Percentiles rank a stretch among this genome's conserved stretches.
These are phyloP conservation scores for Drosophila kambysellisi DNA, from an alignment of 2,888 invertebrate species.

Conservation along the genomic window DNA sequence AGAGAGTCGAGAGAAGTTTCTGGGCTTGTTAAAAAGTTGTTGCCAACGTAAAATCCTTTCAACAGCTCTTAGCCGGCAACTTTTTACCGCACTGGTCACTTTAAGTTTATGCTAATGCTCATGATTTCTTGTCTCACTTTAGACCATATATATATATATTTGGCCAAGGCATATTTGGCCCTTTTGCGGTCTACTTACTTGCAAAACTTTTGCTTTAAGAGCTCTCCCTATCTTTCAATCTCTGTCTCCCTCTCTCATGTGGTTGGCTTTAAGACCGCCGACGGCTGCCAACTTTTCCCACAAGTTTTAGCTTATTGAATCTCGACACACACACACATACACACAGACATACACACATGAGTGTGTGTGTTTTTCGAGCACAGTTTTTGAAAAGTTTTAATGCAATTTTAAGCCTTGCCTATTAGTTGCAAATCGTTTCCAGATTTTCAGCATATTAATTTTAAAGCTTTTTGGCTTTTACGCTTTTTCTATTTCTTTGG, in stretches of 20 bases:
- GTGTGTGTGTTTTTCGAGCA: slow-evolving; percentile 30
- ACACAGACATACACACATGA: background rate
- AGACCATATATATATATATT: background rate
- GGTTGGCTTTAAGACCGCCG: slow-evolving; percentile 47
- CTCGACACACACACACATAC: slow-evolving; percentile 22
- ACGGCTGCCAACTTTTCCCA: slow-evolving; percentile 52
- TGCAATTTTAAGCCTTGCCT: slow-evolving; percentile 76
- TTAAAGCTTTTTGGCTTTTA: slow-evolving; percentile 33
- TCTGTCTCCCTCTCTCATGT: background rate
- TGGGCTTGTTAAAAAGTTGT: slow-evolving; percentile 52
- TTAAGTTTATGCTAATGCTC: slow-evolving; percentile 60
- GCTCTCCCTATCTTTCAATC: slow-evolving; percentile 2
- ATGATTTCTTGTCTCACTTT: slow-evolving; percentile 57
- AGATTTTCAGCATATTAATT: slow-evolving; percentile 76
- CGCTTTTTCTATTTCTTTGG: slow-evolving; percentile 3
- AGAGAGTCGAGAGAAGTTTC: slow-evolving; percentile 13
- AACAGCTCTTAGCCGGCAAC: slow-evolving; percentile 29
- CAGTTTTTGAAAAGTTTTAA: slow-evolving; percentile 67
- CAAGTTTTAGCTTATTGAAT: slow-evolving; percentile 74
- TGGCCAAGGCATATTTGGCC: slow-evolving; percentile 28
- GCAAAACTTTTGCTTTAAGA: slow-evolving; percentile 56
- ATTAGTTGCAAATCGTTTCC: slow-evolving; percentile 75
- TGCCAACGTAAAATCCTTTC: slow-evolving; percentile 37
- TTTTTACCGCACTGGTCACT: slow-evolving; percentile 53
- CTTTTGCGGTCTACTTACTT: slow-evolving; percentile 33